Evolutionary conservation across 1,140 invertebrate species (phyloP).

Genomic region (Drosophila nikananu): DNA sequence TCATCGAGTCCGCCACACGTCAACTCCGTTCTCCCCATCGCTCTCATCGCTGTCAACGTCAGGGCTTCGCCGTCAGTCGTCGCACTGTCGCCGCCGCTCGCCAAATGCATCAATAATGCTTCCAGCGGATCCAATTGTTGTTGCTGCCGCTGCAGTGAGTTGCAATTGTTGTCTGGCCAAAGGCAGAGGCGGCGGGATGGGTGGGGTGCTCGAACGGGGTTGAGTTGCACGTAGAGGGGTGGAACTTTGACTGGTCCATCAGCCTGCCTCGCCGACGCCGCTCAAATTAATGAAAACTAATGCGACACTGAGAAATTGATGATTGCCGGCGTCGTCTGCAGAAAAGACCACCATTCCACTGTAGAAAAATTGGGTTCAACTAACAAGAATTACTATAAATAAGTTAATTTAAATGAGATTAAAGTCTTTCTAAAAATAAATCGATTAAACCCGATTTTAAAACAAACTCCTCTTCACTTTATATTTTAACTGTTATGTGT

Average conservation of each 20-base stretch:
- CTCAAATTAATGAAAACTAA: constrained; percentile 84
- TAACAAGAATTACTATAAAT: neutral
- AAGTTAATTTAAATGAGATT: neutral
- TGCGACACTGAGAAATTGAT: constrained; percentile 84
- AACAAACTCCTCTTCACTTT: neutral
- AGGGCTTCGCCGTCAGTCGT: constrained; percentile 45
- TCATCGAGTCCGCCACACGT: constrained; percentile 50
- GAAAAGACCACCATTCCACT: constrained; percentile 33
- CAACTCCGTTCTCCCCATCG: constrained; percentile 47
- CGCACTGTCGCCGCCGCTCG: constrained; percentile 72
- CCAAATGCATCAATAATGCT: constrained; percentile 81
- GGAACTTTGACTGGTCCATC: constrained; percentile 61
- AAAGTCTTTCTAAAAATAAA: neutral
- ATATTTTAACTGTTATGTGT: neutral
- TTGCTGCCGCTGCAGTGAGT: constrained; percentile 44
- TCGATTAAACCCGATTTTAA: too few species aligned
- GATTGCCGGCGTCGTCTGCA: constrained; percentile 71
- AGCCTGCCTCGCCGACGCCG: constrained; percentile 62
- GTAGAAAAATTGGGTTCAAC: neutral
- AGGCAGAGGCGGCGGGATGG: neutral
- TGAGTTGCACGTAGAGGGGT: constrained; percentile 3
- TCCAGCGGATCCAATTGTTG: constrained; percentile 72
- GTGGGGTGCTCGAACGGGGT: neutral
- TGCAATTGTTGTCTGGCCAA: constrained; percentile 50
- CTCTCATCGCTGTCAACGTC: constrained; percentile 62